phyloP scores from a whole-genome alignment of 2,888 invertebrate species.

The Altica lythri region DNA sequence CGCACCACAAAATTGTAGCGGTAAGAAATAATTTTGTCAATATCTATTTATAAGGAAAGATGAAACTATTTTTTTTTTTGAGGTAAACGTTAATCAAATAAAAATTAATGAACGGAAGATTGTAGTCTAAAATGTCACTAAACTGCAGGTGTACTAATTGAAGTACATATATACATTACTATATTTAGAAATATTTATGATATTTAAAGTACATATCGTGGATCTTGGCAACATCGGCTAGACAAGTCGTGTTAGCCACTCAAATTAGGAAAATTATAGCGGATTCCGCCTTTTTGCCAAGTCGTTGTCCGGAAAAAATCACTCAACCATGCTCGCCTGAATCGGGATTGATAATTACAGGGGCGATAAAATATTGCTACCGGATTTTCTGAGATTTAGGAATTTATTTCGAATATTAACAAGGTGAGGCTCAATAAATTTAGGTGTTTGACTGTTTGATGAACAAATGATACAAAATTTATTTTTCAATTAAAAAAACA shows the following conservation, averaged over 20 bases:
- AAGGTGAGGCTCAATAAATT: slow-evolving; percentile 12
- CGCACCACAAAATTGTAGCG: too few relatives aligned
- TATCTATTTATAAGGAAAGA: too few relatives aligned
- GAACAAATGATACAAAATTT: slow-evolving; percentile 5
- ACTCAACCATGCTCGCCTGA: not conserved
- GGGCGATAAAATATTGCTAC: slow-evolving; percentile 6
- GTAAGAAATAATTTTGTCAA: too few relatives aligned
- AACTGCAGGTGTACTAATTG: too few relatives aligned
- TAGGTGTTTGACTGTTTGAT: not conserved
- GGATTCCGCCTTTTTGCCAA: slow-evolving; percentile 10
- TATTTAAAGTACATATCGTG: not conserved
- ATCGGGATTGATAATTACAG: slow-evolving; percentile 17
- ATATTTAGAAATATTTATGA: not conserved
- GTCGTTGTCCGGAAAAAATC: slow-evolving; percentile 11
- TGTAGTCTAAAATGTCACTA: too few relatives aligned
- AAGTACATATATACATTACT: too few relatives aligned
- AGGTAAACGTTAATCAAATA: too few relatives aligned
- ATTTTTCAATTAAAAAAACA: not conserved
- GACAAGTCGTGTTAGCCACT: slow-evolving; percentile 3
- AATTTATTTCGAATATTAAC: slow-evolving; percentile 12
- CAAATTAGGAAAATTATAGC: slow-evolving; percentile 23
- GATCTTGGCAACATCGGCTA: slow-evolving; percentile 10
- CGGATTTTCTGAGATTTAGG: slow-evolving; percentile 10
- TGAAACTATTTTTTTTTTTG: too few relatives aligned
- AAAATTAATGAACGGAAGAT: too few relatives aligned